Conservation (phyloP, 2,888 invertebrate species). For the Conistra vaccinii region DNA sequence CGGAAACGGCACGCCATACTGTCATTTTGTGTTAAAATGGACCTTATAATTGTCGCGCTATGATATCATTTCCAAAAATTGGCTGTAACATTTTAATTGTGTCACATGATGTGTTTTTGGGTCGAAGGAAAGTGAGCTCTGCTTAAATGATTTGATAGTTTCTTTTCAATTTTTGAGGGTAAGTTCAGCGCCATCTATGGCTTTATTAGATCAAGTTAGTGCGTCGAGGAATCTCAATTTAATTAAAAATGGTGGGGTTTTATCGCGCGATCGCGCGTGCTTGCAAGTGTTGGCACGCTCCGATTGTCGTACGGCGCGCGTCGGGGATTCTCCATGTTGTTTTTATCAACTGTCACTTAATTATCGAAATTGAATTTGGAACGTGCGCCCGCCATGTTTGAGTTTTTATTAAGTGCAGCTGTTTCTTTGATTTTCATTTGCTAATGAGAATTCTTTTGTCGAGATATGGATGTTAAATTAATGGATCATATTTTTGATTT, state of each 20-base stretch:
- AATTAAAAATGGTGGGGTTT: slow-evolving; percentile 87
- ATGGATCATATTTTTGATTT: slow-evolving; percentile 30
- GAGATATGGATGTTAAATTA: slow-evolving; percentile 16
- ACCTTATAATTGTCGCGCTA: slow-evolving; percentile 69
- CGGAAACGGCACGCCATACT: slow-evolving; percentile 78
- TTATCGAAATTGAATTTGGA: slow-evolving; percentile 85
- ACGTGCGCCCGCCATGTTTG: slow-evolving; percentile 69
- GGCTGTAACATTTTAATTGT: slow-evolving; percentile 49
- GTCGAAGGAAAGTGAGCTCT: slow-evolving; percentile 49
- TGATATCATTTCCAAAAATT: slow-evolving; percentile 63
- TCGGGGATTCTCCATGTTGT: slow-evolving; percentile 75
- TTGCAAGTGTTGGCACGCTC: slow-evolving; percentile 85
- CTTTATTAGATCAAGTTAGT: slow-evolving; percentile 74
- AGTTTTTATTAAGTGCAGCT: slow-evolving; percentile 67
- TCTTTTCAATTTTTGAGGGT: slow-evolving; percentile 16
- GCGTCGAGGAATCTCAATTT: slow-evolving; percentile 87
- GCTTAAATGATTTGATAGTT: not conserved
- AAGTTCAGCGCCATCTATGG: slow-evolving; percentile 60
- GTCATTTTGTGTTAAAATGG: slow-evolving; percentile 69
- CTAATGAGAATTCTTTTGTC: slow-evolving; percentile 63
- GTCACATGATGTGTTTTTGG: slow-evolving; percentile 23
- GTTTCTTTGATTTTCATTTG: slow-evolving; percentile 72
- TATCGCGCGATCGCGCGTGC: slow-evolving; percentile 84
- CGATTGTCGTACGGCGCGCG: slow-evolving; percentile 72
- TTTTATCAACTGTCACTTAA: slow-evolving; percentile 86